Conservation (phyloP, 2,113 vertebrate species). For the Hippocampus barbouri region DNA sequence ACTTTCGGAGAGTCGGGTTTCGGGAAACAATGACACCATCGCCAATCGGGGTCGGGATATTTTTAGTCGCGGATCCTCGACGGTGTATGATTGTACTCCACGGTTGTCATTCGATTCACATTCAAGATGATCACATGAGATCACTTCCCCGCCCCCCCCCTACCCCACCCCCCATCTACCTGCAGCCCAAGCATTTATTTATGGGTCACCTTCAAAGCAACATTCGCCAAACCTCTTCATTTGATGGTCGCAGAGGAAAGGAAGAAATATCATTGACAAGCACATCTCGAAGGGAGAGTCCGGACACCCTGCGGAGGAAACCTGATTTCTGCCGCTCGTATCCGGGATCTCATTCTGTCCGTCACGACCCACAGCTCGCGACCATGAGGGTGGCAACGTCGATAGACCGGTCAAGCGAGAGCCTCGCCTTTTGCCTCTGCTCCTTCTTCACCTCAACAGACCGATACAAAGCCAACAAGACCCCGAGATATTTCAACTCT, state of each 20-base stretch:
- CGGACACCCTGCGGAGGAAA: no score
- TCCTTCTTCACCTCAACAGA: no score
- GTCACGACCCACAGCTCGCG: no score
- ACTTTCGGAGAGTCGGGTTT: not conserved
- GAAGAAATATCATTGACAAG: slow-evolving; percentile 3
- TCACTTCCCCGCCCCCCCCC: slow-evolving; percentile 15
- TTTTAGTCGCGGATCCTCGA: slow-evolving; percentile 8
- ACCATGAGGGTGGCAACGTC: no score
- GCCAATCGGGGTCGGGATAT: slow-evolving; percentile 17
- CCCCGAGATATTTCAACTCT: no score
- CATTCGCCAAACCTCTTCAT: slow-evolving; percentile 54
- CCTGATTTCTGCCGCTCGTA: no score
- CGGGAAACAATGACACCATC: slow-evolving; percentile 2
- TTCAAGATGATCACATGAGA: slow-evolving; percentile 37
- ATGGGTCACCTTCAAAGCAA: slow-evolving; percentile 60
- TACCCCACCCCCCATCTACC: slow-evolving; percentile 14
- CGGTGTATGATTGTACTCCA: not conserved
- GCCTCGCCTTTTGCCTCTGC: no score
- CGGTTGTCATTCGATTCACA: slow-evolving; percentile 15
- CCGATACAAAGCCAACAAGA: no score
- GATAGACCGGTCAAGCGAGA: no score
- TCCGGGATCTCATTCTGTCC: no score
- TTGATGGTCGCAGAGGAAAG: slow-evolving; percentile 39
- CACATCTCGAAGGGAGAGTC: not conserved
- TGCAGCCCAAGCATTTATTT: slow-evolving; percentile 57